Evolutionary conservation across 2,888 invertebrate species (phyloP).

Genomic region (Himalopsyche tibetana): DNA sequence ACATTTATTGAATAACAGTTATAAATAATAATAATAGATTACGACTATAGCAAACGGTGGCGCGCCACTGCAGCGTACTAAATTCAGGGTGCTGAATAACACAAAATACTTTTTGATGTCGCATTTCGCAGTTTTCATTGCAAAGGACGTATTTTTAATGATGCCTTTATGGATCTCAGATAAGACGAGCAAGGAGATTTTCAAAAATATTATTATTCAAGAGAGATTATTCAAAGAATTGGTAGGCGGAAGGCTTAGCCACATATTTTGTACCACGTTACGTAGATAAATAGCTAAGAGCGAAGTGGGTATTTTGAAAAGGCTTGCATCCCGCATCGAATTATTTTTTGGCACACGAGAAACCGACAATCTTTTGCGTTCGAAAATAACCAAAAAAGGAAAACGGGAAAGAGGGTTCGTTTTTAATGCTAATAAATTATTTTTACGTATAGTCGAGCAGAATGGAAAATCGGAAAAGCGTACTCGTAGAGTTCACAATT

Average conservation of each 20-base stretch:
- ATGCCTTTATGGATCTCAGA: background rate
- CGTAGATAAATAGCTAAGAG: background rate
- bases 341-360: background rate
- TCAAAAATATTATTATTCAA: background rate
- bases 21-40: too few relatives aligned
- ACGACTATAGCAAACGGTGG: too few relatives aligned
- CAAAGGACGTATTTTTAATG: background rate
- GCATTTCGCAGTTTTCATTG: background rate
- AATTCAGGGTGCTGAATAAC: background rate
- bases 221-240: background rate
- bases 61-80: background rate
- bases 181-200: background rate
- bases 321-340: background rate
- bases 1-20: too few relatives aligned
- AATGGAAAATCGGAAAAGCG: slow-evolving; percentile 11
- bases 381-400: background rate
- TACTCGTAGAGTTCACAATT: background rate
- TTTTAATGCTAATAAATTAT: slow-evolving; percentile 13
- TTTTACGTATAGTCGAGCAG: background rate
- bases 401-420: background rate
- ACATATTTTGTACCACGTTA: background rate
- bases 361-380: background rate
- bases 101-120: slow-evolving; percentile 23
- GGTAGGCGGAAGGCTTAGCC: background rate
- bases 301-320: background rate